phyloP scores from a whole-genome alignment of 1,140 invertebrate genomes.

The Heliconius hermathena region DNA sequence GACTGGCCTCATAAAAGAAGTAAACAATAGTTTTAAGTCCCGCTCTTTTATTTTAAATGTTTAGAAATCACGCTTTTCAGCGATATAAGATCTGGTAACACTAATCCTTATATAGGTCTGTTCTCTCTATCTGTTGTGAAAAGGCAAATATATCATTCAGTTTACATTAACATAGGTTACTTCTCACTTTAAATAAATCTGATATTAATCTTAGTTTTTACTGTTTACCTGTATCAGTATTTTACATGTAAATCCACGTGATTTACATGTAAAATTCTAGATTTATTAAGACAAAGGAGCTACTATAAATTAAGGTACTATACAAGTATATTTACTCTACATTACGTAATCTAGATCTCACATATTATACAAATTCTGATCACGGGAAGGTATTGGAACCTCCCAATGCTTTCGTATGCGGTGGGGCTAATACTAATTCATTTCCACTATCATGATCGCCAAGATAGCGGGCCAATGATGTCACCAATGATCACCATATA shows the following conservation, averaged over 20 bases:
- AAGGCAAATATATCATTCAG: too few species aligned
- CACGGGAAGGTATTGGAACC: slow-evolving; percentile 45
- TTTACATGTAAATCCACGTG: neutral
- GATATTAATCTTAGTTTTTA: neutral
- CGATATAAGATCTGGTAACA: too few species aligned
- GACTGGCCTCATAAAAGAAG: too few species aligned
- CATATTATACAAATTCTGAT: slow-evolving; percentile 35
- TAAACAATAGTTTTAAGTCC: too few species aligned
- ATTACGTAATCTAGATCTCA: slow-evolving; percentile 26
- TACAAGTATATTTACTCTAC: neutral
- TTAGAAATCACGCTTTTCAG: too few species aligned
- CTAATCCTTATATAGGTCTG: too few species aligned
- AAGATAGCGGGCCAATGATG: slow-evolving; percentile 25
- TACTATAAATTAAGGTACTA: neutral
- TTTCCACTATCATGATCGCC: slow-evolving; percentile 21
- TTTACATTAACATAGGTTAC: too few species aligned
- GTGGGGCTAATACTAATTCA: slow-evolving; percentile 17
- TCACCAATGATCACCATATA: slow-evolving; percentile 16
- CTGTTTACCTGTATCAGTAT: neutral
- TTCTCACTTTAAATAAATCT: too few species aligned
- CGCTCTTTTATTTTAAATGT: too few species aligned
- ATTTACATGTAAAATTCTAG: neutral
- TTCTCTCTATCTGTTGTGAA: too few species aligned
- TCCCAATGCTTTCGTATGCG: slow-evolving; percentile 28
- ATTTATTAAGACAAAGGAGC: neutral